phyloP scores from a whole-genome alignment of 2,888 invertebrate species.

The Scaeva pyrastri region DNA sequence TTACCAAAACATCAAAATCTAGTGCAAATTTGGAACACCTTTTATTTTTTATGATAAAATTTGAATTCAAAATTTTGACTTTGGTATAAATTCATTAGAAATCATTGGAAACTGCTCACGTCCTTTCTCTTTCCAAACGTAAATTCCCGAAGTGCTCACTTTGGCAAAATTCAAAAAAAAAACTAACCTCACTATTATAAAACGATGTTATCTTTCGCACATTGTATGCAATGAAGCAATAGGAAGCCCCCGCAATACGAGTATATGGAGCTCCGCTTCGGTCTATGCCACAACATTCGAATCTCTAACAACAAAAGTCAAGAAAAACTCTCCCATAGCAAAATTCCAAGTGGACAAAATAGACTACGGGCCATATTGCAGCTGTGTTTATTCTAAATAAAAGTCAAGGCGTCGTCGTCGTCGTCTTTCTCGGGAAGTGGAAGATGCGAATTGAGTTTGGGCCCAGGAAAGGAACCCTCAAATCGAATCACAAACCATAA shows the following conservation, averaged over 20 bases:
- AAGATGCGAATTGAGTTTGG: background rate
- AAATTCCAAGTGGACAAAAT: slow-evolving; percentile 71
- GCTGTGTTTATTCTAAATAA: slow-evolving; percentile 54
- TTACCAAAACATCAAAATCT: too few species aligned
- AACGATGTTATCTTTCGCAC: slow-evolving; percentile 73
- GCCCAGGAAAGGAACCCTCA: slow-evolving; percentile 43
- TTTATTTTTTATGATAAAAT: too few species aligned
- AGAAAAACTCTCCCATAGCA: background rate
- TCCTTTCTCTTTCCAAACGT: background rate
- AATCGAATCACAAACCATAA: slow-evolving; percentile 75
- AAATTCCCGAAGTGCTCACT: slow-evolving; percentile 48
- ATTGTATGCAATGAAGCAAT: slow-evolving; percentile 74
- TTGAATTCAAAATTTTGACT: too few species aligned
- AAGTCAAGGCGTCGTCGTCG: slow-evolving; percentile 45
- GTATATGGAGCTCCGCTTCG: too few species aligned
- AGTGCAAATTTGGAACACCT: too few species aligned
- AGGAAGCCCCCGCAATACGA: slow-evolving; percentile 68
- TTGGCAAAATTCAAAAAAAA: background rate
- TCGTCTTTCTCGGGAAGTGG: slow-evolving; percentile 18
- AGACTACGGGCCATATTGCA: slow-evolving; percentile 70
- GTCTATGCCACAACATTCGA: slow-evolving; percentile 1
- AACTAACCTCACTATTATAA: slow-evolving; percentile 48
- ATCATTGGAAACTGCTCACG: too few species aligned
- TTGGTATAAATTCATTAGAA: too few species aligned
- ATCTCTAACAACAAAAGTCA: slow-evolving; percentile 9